A percentile compares a stretch with the other conserved stretches of the same genome.
Evolutionary conservation across 2,797 vertebrate genomes (phyloP).

Genomic region (Lepidocolaptes lacrymiger): DNA sequence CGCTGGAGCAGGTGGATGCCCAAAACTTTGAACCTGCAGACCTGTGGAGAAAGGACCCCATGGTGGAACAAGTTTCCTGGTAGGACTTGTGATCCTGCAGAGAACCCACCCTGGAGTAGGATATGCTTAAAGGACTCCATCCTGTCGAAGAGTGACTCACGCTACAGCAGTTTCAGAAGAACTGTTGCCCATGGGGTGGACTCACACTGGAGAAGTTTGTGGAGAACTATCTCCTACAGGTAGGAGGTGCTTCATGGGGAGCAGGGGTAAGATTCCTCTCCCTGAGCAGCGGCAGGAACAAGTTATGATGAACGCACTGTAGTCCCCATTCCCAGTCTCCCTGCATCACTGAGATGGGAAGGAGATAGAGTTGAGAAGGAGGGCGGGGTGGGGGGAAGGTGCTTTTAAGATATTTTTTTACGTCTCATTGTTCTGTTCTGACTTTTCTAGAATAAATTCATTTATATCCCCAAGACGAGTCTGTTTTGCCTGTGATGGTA

Average conservation of each 20-base stretch:
- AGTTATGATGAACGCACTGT: neutral
- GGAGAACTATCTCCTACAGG: neutral
- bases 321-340: neutral
- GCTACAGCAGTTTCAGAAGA: accelerated
- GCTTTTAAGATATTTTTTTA: neutral
- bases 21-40: neutral
- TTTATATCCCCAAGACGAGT: neutral
- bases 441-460: neutral
- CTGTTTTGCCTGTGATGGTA: neutral
- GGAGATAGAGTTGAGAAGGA: neutral
- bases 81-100: neutral
- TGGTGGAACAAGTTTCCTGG: neutral
- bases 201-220: neutral
- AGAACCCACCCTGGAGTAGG: neutral
- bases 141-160: neutral
- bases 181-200: neutral
- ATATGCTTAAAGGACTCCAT: neutral
- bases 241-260: accelerated
- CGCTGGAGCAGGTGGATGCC: neutral
- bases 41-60: neutral
- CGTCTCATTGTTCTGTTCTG: neutral
- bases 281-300: neutral
- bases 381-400: accelerated
- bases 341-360: accelerated
- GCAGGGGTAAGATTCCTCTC: neutral